Conservation (phyloP, 2,888 invertebrate genomes). For the Eurois occulta region DNA sequence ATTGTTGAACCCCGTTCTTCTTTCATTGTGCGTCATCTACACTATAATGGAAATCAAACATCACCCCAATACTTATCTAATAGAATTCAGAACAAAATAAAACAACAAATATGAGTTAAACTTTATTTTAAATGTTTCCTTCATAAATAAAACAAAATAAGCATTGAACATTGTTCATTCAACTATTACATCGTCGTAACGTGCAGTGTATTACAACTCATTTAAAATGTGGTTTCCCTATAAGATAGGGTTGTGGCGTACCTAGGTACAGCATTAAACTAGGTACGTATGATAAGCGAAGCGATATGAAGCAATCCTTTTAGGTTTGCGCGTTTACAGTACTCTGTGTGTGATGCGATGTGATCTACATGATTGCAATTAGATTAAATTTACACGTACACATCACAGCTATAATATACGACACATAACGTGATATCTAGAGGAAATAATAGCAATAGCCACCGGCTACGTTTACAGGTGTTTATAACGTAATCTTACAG, state of each 20-base stretch:
- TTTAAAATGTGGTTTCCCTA: slow-evolving; percentile 69
- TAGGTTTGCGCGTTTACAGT: slow-evolving; percentile 40
- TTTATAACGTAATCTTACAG: slow-evolving; percentile 18
- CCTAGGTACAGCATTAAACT: slow-evolving; percentile 33
- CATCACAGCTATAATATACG: slow-evolving; percentile 31
- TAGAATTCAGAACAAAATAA: slow-evolving; percentile 53
- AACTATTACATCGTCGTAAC: slow-evolving; percentile 73
- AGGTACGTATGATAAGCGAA: slow-evolving; percentile 49
- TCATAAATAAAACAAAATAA: slow-evolving; percentile 86
- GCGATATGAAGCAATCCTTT: slow-evolving; percentile 35
- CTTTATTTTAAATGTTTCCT: slow-evolving; percentile 78
- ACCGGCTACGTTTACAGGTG: slow-evolving; percentile 14
- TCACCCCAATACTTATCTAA: neutral
- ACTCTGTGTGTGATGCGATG: slow-evolving; percentile 22
- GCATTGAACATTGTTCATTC: slow-evolving; percentile 80
- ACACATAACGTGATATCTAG: slow-evolving; percentile 17
- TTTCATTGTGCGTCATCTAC: slow-evolving; percentile 36
- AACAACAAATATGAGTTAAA: slow-evolving; percentile 68
- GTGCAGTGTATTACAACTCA: slow-evolving; percentile 64
- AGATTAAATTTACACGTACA: slow-evolving; percentile 41
- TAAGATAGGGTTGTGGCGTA: slow-evolving; percentile 41
- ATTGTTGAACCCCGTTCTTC: slow-evolving; percentile 40
- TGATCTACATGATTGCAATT: slow-evolving; percentile 28
- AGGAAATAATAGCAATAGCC: slow-evolving; percentile 23
- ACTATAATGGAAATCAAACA: slow-evolving; percentile 4